phyloP scores from a whole-genome alignment of 2,797 vertebrate species.

The Leuciscus waleckii region DNA sequence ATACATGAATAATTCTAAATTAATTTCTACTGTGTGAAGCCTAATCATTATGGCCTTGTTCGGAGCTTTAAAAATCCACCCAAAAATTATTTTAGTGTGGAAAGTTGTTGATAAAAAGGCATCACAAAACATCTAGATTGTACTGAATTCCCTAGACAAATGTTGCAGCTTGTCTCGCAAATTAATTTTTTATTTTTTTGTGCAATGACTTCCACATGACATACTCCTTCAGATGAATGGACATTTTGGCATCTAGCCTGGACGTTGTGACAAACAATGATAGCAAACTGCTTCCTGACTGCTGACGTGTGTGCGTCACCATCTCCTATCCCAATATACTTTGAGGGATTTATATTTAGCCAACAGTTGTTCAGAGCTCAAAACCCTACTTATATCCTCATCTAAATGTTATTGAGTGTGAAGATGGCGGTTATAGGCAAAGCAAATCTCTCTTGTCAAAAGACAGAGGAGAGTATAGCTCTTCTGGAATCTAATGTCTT shows the following conservation, averaged over 20 bases:
- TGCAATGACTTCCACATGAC: constrained; percentile 41
- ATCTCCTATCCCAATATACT: neutral
- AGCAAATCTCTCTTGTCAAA: neutral
- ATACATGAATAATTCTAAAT: neutral
- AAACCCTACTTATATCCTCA: neutral
- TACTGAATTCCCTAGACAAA: constrained; percentile 4
- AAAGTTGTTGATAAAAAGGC: neutral
- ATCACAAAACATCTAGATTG: neutral
- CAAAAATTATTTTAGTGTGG: neutral
- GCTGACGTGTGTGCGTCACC: neutral
- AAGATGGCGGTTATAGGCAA: neutral
- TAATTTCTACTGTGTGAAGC: neutral
- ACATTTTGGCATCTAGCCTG: constrained; percentile 46
- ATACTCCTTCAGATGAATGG: constrained; percentile 34
- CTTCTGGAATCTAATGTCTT: neutral
- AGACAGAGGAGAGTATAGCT: neutral
- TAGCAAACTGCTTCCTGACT: constrained; percentile 22
- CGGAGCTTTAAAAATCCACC: neutral
- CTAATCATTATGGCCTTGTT: neutral
- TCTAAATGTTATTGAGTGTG: neutral
- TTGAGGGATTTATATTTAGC: constrained; percentile 1
- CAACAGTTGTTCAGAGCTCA: neutral
- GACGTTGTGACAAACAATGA: constrained; percentile 17
- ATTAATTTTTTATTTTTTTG: neutral
- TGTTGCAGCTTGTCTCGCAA: constrained; percentile 1